Evolutionary conservation across 2,113 vertebrate species (phyloP).

Genomic region (Garra rufa): DNA sequence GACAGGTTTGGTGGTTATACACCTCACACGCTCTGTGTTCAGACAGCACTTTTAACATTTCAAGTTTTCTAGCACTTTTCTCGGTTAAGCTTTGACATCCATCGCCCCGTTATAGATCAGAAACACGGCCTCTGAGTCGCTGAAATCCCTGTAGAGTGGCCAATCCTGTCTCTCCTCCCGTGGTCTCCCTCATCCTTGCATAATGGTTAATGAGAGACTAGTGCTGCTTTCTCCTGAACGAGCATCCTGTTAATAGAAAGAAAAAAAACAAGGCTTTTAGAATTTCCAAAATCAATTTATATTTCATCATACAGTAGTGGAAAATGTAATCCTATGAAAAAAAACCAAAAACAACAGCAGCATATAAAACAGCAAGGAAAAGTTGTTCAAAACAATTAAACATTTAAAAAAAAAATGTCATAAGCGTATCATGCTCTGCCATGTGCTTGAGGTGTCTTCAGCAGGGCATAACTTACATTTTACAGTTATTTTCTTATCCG

Average conservation of each 20-base stretch:
- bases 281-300: background rate
- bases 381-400: background rate
- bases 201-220: conserved; percentile 56
- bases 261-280: background rate
- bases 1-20: conserved; percentile 51
- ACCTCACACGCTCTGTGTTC: conserved; percentile 37
- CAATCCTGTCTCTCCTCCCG: conserved; percentile 54
- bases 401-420: background rate
- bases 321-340: background rate
- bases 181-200: conserved; percentile 34
- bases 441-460: background rate
- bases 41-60: conserved; percentile 18
- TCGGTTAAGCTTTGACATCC: conserved; percentile 24
- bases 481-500: background rate
- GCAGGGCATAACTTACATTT: background rate
- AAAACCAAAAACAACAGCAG: background rate
- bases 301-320: background rate
- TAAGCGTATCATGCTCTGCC: background rate
- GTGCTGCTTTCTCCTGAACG: conserved; percentile 82
- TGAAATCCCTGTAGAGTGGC: conserved; percentile 51
- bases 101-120: conserved; percentile 7
- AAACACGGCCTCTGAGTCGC: conserved; percentile 45
- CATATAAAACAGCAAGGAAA: background rate
- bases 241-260: conserved; percentile 71
- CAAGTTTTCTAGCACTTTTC: conserved; percentile 17